These are phyloP conservation scores for Phycodurus eques DNA, from an alignment of 2,113 vertebrate species.

Conservation along the genomic window DNA sequence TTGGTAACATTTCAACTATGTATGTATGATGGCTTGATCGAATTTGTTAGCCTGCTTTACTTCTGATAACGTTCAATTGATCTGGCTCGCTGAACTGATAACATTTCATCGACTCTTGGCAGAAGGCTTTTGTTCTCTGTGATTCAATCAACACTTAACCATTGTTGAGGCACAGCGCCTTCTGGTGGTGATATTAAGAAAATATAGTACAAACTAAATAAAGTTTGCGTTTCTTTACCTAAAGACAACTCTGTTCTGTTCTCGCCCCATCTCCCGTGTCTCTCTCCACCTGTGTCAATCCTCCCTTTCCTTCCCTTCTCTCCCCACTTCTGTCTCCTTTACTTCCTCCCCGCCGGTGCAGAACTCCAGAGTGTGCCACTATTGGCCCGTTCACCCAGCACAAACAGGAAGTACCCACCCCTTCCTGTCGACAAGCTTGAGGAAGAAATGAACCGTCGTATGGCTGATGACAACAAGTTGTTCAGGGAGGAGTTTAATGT, in stretches of 20 bases:
- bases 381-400: slow-evolving; percentile 94
- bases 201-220: slow-evolving; percentile 1
- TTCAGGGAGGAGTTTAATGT: slow-evolving; percentile 98
- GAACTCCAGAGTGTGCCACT: slow-evolving; percentile 95
- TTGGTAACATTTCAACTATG: not conserved
- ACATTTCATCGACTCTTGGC: slow-evolving; percentile 32
- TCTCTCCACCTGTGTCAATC: slow-evolving; percentile 40
- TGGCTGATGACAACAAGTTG: slow-evolving; percentile 98
- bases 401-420: slow-evolving; percentile 96
- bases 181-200: slow-evolving; percentile 47
- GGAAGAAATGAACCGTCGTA: slow-evolving; percentile 96
- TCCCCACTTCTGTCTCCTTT: slow-evolving; percentile 27
- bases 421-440: slow-evolving; percentile 94
- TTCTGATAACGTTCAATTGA: slow-evolving; percentile 43
- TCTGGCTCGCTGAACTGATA: slow-evolving; percentile 34
- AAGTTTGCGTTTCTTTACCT: slow-evolving; percentile 15
- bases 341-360: slow-evolving; percentile 57
- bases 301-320: slow-evolving; percentile 33
- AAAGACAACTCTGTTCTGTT: slow-evolving; percentile 15
- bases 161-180: slow-evolving; percentile 36
- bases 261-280: slow-evolving; percentile 23
- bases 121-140: slow-evolving; percentile 49
- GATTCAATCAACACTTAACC: slow-evolving; percentile 51
- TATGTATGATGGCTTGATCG: slow-evolving; percentile 13
- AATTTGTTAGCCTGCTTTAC: slow-evolving; percentile 24